Percentiles rank a stretch among this genome's conserved stretches.
Conservation (phyloP, 2,888 invertebrate species). For the Entomobrya proxima region DNA sequence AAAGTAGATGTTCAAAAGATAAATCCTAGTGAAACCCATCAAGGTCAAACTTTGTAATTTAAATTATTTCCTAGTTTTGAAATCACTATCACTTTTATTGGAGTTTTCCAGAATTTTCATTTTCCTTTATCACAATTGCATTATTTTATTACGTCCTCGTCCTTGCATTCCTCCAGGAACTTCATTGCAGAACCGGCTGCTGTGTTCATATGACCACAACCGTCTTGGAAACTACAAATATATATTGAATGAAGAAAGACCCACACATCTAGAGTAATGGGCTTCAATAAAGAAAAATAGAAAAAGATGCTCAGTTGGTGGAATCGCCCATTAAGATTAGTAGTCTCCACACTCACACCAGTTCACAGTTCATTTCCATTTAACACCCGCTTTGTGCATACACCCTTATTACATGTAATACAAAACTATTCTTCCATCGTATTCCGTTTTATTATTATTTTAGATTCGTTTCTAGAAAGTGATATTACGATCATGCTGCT, state of each 20-base stretch:
- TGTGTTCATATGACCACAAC: background rate
- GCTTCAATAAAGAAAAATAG: no score
- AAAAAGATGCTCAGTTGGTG: constrained; percentile 48
- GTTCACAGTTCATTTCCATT: constrained; percentile 67
- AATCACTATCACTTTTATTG: no score
- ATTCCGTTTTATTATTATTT: constrained; percentile 17
- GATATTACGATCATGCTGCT: constrained; percentile 31
- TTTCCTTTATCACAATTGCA: no score
- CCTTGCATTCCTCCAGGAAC: background rate
- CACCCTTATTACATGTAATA: constrained; percentile 9
- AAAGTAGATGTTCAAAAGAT: no score
- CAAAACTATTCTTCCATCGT: background rate
- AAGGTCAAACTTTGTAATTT: no score
- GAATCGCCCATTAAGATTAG: constrained; percentile 59
- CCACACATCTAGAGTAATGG: no score
- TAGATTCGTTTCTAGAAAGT: constrained; percentile 23
- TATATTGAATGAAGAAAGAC: no score
- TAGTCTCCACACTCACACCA: constrained; percentile 36
- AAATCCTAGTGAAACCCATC: no score
- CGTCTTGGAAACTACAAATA: no score
- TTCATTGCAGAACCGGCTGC: background rate
- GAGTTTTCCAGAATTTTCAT: no score
- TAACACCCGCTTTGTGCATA: constrained; percentile 52
- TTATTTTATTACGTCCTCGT: no score
- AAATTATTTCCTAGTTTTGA: no score